Base-by-base conservation (phyloP, 2,113 vertebrate genomes). In the Dascyllus trimaculatus region DNA sequence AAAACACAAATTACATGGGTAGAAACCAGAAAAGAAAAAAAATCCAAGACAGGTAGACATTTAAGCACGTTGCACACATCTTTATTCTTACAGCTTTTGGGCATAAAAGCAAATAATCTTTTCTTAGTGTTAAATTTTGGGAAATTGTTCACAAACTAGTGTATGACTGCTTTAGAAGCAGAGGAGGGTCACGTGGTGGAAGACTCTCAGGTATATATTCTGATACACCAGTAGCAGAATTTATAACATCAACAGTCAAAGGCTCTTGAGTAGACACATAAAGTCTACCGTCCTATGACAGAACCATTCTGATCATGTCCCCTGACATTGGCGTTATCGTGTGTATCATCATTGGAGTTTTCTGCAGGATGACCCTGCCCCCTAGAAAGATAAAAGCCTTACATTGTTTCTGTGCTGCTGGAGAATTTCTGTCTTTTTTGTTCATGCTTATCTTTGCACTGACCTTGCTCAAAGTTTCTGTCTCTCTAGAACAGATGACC, bases 401-500 rank as follows among this genome's bases (percentile, higher is more conserved):
- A 43, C 75, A 80, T 82, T 91, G 84, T 89, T 85, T 85, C 56
- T 82, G 57, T 35, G 46, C 69, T 81, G 76, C 86, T 78, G 78
- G 24, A 62, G 69, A 80, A 74, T 75, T 69, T 52, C 63, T 77
- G 8, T 69, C 64, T 46, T 87, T 84, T 70, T 63, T 52, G 46
- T 59, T 73, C 29, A 10, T 2, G 38, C 79, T 93, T 90, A 92
- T 92, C 89, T 91, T 79, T 57, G 18, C 74, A 26, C 64, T 90
- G 86, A 93, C 92, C 91, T 93, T 93, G 81, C 78, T 84, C 80
- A 84, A 88, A 85, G 76, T 84, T 75, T 76, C 79, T 84, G 72
- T 59, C 64, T 70, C 61, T 68, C 79, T 57, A 78, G 80, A 75
- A 48, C 75, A 72, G 92, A 94, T 93, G 91, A 91, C 89, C 89